phyloP scores from a whole-genome alignment of 2,888 invertebrate species.

The Hirtodrosophila cameraria region DNA sequence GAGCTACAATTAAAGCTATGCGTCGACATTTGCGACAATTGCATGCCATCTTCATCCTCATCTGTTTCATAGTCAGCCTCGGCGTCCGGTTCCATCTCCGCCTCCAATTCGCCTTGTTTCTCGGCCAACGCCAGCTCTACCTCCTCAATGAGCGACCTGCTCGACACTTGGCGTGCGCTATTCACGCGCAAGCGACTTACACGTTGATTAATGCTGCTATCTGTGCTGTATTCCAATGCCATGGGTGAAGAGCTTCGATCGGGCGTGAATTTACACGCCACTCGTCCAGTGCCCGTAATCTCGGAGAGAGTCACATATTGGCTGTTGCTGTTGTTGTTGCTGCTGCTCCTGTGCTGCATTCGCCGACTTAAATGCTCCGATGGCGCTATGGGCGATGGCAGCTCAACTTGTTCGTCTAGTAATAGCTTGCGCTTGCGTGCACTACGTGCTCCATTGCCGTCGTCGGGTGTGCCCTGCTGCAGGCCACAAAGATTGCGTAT shows the following conservation, averaged over 20 bases:
- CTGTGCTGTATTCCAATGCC: conserved; percentile 67
- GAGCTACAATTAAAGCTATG: conserved; percentile 75
- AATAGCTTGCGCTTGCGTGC: conserved; percentile 61
- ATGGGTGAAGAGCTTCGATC: conserved; percentile 78
- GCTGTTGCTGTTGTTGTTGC: conserved; percentile 22
- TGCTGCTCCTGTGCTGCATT: conserved; percentile 16
- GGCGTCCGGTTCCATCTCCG: not conserved
- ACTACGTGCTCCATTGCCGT: conserved; percentile 46
- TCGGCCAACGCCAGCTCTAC: conserved; percentile 20
- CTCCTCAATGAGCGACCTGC: conserved; percentile 22
- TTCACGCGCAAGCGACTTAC: conserved; percentile 76
- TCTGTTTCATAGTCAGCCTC: conserved; percentile 19
- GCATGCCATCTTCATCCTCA: conserved; percentile 79
- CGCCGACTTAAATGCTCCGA: conserved; percentile 63
- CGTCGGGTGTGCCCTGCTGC: conserved; percentile 56
- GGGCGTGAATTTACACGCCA: conserved; percentile 71
- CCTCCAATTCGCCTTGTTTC: conserved; percentile 35
- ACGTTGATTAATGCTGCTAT: conserved; percentile 75
- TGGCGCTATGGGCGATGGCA: conserved; percentile 74
- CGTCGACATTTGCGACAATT: conserved; percentile 76
- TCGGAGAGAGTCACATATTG: conserved; percentile 61
- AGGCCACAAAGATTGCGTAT: conserved; percentile 77
- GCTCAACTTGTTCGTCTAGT: conserved; percentile 61
- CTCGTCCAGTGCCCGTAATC: conserved; percentile 23
- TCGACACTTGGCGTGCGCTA: conserved; percentile 42